Evolutionary conservation across 2,113 vertebrate genomes (phyloP).

Genomic region (Phodopus roborovskii): DNA sequence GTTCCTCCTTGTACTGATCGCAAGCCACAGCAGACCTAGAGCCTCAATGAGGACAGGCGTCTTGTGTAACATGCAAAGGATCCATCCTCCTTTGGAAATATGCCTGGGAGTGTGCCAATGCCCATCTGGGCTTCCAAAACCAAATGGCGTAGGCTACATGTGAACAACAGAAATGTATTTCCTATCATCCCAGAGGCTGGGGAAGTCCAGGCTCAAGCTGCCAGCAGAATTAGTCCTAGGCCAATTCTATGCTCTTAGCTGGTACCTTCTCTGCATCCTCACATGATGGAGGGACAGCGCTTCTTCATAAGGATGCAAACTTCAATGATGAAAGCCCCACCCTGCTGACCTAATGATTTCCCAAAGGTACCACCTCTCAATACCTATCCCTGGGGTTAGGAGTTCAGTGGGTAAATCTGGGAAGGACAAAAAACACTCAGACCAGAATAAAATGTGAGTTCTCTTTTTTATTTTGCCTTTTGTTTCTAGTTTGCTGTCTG

Average conservation of each 20-base stretch:
- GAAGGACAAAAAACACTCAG: not conserved
- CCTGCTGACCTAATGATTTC: not conserved
- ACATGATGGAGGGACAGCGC: not conserved
- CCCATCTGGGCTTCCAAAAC: not conserved
- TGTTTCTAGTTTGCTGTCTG: not conserved
- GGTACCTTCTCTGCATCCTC: not conserved
- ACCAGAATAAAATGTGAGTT: not conserved
- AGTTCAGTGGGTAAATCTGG: not conserved
- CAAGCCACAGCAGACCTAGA: not conserved
- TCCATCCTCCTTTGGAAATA: not conserved
- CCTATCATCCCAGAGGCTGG: not conserved
- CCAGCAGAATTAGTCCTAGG: not conserved
- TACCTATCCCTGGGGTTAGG: not conserved
- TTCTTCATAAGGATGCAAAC: not conserved
- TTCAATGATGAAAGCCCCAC: too few relatives aligned
- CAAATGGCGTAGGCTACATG: not conserved
- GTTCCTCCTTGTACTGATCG: not conserved
- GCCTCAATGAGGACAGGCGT: rapidly evolving
- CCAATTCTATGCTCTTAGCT: not conserved
- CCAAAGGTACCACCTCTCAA: not conserved
- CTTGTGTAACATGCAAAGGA: not conserved
- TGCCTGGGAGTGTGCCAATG: not conserved
- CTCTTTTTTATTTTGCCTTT: slow-evolving; percentile 33
- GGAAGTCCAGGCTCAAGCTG: not conserved
- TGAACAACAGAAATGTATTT: not conserved